Conservation (phyloP, 2,888 invertebrate species). For the Lepidocyrtinus sp. region DNA sequence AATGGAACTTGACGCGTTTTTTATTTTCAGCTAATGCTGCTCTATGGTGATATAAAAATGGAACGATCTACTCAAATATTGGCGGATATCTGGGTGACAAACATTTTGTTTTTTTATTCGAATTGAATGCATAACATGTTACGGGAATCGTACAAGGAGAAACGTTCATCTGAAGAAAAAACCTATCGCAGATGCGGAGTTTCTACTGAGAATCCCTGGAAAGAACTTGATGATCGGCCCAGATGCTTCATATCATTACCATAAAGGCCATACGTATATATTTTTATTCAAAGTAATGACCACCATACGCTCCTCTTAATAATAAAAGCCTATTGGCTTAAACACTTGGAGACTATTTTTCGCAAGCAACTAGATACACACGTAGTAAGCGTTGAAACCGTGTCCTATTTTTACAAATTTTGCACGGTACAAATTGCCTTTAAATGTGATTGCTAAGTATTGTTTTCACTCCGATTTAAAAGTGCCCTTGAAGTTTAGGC, state of each 20-base stretch:
- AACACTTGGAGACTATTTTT: neutral
- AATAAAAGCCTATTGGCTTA: neutral
- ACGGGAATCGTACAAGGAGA: neutral
- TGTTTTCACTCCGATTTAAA: neutral
- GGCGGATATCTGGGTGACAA: neutral
- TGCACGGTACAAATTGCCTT: neutral
- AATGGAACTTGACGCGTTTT: neutral
- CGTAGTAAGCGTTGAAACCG: neutral
- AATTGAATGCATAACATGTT: neutral
- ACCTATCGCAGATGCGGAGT: neutral
- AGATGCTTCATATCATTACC: slow-evolving; percentile 18
- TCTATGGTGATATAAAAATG: neutral
- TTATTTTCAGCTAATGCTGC: neutral
- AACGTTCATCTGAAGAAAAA: neutral
- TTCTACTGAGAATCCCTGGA: neutral
- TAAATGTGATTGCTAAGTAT: neutral
- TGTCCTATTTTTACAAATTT: neutral
- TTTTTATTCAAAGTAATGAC: neutral
- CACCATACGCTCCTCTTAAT: neutral
- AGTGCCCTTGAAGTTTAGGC: neutral
- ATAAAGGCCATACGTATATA: neutral
- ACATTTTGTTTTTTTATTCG: neutral
- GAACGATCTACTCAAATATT: neutral
- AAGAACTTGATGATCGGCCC: slow-evolving; percentile 1
- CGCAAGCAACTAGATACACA: neutral